Percentiles rank a stretch among this genome's conserved stretches.
Conservation (phyloP, 2,888 invertebrate genomes). For the Cetonia aurata region DNA sequence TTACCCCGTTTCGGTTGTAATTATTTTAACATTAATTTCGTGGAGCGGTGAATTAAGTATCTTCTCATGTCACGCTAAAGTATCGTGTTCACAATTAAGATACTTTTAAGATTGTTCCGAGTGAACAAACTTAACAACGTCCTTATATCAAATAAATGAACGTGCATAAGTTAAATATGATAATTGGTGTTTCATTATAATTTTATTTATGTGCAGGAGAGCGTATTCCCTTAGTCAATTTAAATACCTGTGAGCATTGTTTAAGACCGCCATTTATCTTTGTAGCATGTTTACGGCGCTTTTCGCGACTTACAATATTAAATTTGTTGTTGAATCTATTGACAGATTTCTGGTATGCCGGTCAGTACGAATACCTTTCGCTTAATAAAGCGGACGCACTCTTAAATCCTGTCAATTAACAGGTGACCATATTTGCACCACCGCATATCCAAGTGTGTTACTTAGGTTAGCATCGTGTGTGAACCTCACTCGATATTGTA, state of each 20-base stretch:
- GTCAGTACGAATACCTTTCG: conserved; percentile 10
- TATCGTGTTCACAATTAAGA: conserved; percentile 57
- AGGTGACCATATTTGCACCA: too few species aligned
- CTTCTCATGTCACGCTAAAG: conserved; percentile 58
- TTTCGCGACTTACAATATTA: conserved; percentile 38
- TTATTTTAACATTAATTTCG: conserved; percentile 66
- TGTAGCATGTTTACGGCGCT: conserved; percentile 35
- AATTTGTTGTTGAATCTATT: conserved; percentile 38
- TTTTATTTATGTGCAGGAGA: conserved; percentile 38
- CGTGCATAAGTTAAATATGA: conserved; percentile 41
- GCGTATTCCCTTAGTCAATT: conserved; percentile 37
- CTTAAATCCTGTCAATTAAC: conserved; percentile 35
- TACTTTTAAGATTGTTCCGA: conserved; percentile 65
- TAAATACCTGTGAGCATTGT: conserved; percentile 41
- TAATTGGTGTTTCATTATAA: conserved; percentile 43
- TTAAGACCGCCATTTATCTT: conserved; percentile 41
- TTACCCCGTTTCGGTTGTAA: conserved; percentile 63
- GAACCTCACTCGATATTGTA: too few species aligned
- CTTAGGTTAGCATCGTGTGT: too few species aligned
- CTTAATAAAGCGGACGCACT: conserved; percentile 25
- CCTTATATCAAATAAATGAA: conserved; percentile 43
- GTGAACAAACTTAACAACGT: conserved; percentile 53
- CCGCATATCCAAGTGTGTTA: too few species aligned
- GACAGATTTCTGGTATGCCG: conserved; percentile 36
- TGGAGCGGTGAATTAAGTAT: conserved; percentile 61